Base-by-base conservation (phyloP, 2,888 invertebrate genomes). In the Neocrepidodera transversa region DNA sequence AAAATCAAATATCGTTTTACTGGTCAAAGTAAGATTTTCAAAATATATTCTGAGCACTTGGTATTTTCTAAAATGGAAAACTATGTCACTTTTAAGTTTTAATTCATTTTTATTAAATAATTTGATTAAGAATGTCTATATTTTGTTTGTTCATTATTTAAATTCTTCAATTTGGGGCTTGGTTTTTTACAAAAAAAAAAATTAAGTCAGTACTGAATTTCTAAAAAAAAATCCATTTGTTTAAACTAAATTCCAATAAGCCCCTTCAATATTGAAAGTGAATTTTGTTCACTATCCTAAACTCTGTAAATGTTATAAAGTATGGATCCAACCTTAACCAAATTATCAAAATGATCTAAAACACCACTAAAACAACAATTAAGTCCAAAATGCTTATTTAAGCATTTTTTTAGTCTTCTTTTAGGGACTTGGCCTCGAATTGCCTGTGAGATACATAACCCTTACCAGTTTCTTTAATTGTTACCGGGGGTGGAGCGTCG, bases 371-470 rank as follows among this genome's bases (percentile, higher is more conserved):
- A 36, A 18, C 23, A 42, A 49, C 16, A 40, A 49, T 30, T 20
- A 16, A 40, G 3, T 36, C 26, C 51, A n/a, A 49, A 43, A 17
- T n/a, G 26, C 5, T 43, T 6, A 11, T 11, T 26, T 26, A 23
- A 43, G 3, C 6, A 13, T 26, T 3, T 38, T n/a, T 14, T 71
- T 72, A 76, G 59, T 76, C 76, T 62, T 76, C 76, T 57, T 76
- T 76, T 35, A 76, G 60, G 18, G 74, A 65, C 66, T 76, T 76
- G 28, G 66, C 68, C 48, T 76, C 75, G 59, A 76, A 74, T 52
- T 73, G 71, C 64, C 72, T 72, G 64, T 76, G 77, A 6, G 76
- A 74, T 17, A 77, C 72, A 60, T 77, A 77, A 8, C 75, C 73
- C 49, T 68, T 68, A 10, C 54, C 52, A n/a, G 54, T 26, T 11